These are phyloP conservation scores for Mimumesa dahlbomi DNA, from an alignment of 2,888 invertebrate species.

Conservation along the genomic window DNA sequence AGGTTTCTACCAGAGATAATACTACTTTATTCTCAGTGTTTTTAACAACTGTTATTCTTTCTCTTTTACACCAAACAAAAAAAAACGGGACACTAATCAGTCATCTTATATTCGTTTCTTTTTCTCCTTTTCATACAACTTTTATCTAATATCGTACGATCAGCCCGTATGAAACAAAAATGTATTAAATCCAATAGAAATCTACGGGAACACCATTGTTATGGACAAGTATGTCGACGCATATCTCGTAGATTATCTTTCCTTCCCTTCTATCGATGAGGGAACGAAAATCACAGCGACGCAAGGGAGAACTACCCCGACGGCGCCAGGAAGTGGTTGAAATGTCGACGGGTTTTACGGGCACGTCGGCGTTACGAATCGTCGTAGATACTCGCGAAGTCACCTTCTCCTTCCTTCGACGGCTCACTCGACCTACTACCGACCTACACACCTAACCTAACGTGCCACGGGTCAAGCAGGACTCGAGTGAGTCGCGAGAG, in stretches of 20 bases:
- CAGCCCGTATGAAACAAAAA: not conserved
- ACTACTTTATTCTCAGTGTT: too few relatives aligned
- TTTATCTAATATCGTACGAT: not conserved
- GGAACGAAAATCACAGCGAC: not conserved
- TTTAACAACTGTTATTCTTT: too few relatives aligned
- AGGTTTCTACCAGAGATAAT: too few relatives aligned
- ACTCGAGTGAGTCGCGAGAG: conserved; percentile 33
- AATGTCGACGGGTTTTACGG: conserved; percentile 38
- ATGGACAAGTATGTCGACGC: too few relatives aligned
- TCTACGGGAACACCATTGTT: too few relatives aligned
- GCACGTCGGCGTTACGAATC: conserved; percentile 46
- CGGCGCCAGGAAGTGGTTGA: conserved; percentile 44
- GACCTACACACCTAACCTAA: conserved; percentile 59
- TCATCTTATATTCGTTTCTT: too few relatives aligned
- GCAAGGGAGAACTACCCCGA: conserved; percentile 1
- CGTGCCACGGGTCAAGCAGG: conserved; percentile 59
- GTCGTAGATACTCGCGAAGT: conserved; percentile 41
- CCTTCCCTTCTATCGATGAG: not conserved
- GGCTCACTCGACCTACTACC: conserved; percentile 56
- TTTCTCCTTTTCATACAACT: too few relatives aligned
- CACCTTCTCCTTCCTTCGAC: conserved; percentile 49
- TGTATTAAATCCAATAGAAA: too few relatives aligned
- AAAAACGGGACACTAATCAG: too few relatives aligned
- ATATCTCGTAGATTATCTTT: not conserved
- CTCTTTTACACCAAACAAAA: too few relatives aligned